A percentile compares a stretch with the other conserved stretches of the same genome.
These are phyloP conservation scores for Hylomyscus alleni DNA, from an alignment of 2,797 vertebrate species.

Conservation along the genomic window DNA sequence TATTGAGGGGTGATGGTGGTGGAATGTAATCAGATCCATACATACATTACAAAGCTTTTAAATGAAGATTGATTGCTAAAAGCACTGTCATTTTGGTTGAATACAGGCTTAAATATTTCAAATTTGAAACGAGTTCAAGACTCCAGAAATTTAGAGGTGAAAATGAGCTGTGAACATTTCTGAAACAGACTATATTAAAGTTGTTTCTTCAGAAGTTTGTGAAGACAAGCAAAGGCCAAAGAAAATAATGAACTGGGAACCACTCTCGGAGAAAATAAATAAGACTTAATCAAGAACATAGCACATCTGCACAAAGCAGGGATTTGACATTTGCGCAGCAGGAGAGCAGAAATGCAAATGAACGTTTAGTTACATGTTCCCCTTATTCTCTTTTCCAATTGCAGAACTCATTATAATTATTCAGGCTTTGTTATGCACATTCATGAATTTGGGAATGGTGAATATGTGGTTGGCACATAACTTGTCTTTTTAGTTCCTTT, in stretches of 20 bases:
- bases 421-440: background rate
- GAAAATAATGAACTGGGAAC: constrained; percentile 19
- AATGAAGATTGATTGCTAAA: constrained; percentile 8
- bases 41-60: background rate
- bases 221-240: background rate
- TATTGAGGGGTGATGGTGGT: background rate
- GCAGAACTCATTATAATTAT: constrained; percentile 3
- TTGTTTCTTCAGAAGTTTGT: background rate
- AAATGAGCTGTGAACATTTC: constrained; percentile 17
- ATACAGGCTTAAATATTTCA: background rate
- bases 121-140: background rate
- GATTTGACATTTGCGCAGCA: constrained; percentile 2
- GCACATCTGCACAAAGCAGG: background rate
- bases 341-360: background rate
- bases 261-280: constrained; percentile 25
- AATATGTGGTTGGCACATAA: background rate
- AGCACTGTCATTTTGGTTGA: background rate
- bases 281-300: constrained; percentile 48
- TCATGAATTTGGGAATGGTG: background rate
- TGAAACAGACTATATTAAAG: background rate
- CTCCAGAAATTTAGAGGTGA: background rate
- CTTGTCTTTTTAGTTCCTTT: background rate
- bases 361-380: background rate
- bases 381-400: background rate
- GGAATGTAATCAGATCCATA: background rate